A percentile compares a stretch with the other conserved stretches of the same genome.
phyloP scores from a whole-genome alignment of 2,113 vertebrate species.

The Ceyx cyanopectus region DNA sequence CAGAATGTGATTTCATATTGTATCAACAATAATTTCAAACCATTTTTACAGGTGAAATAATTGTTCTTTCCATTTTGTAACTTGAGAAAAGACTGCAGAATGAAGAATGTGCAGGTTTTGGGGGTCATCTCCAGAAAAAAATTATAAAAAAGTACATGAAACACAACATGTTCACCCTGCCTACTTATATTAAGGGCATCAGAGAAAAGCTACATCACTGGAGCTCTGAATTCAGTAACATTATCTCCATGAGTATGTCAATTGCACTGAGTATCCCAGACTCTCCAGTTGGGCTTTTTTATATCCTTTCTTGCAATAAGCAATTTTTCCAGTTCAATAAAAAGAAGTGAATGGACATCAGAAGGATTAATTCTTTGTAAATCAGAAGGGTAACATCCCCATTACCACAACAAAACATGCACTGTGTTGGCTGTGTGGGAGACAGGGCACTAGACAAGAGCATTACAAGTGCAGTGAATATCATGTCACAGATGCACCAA shows the following conservation, averaged over 20 bases:
- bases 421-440: not conserved
- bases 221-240: not conserved
- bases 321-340: not conserved
- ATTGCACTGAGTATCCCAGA: not conserved
- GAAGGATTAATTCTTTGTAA: not conserved
- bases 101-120: not conserved
- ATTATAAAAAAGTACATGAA: not conserved
- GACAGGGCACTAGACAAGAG: not conserved
- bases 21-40: not conserved
- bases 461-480: not conserved
- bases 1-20: not conserved
- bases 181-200: not conserved
- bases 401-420: not conserved
- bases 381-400: not conserved
- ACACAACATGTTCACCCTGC: not conserved
- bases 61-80: constrained; percentile 18
- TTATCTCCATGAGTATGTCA: not conserved
- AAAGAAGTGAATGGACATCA: not conserved
- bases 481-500: not conserved
- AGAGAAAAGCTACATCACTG: not conserved
- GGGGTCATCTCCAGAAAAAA: not conserved
- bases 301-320: not conserved
- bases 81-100: not conserved
- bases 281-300: not conserved
- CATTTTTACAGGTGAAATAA: constrained; percentile 35